Base-by-base conservation (phyloP, 2,888 invertebrate genomes). In the Seira ritae region DNA sequence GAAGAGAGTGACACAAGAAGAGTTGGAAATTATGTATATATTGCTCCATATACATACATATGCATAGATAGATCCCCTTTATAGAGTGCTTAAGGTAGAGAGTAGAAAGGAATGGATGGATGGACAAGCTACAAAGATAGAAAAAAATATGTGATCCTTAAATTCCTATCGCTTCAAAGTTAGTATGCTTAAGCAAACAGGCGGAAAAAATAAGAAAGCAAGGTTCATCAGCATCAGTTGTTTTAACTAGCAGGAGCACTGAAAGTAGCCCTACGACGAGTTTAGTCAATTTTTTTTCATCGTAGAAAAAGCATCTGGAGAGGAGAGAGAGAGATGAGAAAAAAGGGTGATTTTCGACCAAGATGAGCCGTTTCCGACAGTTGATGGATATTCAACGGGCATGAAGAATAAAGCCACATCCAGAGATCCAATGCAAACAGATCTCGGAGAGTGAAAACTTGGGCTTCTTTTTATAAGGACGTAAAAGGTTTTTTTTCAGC, bases 301-400 rank as follows among this genome's bases (percentile, higher is more conserved):
- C 42, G 17, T 50, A n/a, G 50, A n/a, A 15, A 50, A 50, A 50
- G 50, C 12, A 50, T 4, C 42, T 12, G 50, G 15, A n/a, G 17
- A 50, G 50, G 74, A 73, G 12, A 23, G 74, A 17, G 24, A 77
- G 46, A 67, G 70, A 66, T 17, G 60, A 60, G 31, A 68, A 76
- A 76, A 68, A 68, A 76, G 76, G 76, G 67, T 62, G 69, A 69
- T 77, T 76, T 77, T 69, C 60, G 42, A 82, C 65, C 74, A 72
- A 78, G 84, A 84, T 83, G 82, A 72, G 78, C 80, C 85, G 86
- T 86, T 86, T 86, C 87, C 86, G 86, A 87, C 86, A 85, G 85
- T 74, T 87, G 87, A 87, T 86, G 87, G 87, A 87, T 87, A 87
- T 86, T 86, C 83, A 80, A 72, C 80, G 72, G 82, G 76, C 67